Base-by-base conservation (phyloP, 2,888 invertebrate species). In the Ochlodes sylvanus region DNA sequence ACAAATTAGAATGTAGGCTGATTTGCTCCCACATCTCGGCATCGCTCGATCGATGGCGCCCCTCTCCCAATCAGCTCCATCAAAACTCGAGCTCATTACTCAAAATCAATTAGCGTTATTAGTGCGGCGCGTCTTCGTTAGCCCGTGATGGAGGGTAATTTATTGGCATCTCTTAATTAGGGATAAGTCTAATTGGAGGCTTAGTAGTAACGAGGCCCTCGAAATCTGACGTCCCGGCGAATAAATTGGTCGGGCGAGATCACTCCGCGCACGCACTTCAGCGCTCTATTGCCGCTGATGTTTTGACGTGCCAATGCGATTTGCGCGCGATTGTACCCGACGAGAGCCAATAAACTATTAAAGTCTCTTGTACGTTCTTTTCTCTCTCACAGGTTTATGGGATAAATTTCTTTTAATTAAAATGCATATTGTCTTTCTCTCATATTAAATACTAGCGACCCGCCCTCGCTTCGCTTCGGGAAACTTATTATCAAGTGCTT, bases 131-230 rank as follows among this genome's bases (percentile, higher is more conserved):
- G 92, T 93, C 93, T 93, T 93, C 93, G 92, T 92, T 92, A 93
- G 91, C 82, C 92, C 89, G 89, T 93, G 94, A 93, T 93, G 93
- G 94, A 93, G 94, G 93, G 94, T 93, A 94, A 94, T 94, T 94
- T 94, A 94, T 94, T 92, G 94, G 94, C 94, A 94, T 94, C 94
- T 94, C 94, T 94, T 94, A 94, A 94, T 94, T 94, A 94, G 94
- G 94, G 94, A 93, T 94, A 94, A 93, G 94, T 94, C 94, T 94
- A 94, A 94, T 94, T 94, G 94, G 93, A 90, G 93, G 94, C 94
- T 94, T 93, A 94, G 92, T 90, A 88, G 92, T 94, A 94, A 94
- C 94, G 93, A 94, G 93, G 88, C 93, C 87, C 93, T 93, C 90
- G 89, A 93, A 92, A 93, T 92, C 92, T 93, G 93, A 92, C 92